Base-by-base conservation (phyloP, 2,888 invertebrate genomes). In the Bhutanitis thaidina region DNA sequence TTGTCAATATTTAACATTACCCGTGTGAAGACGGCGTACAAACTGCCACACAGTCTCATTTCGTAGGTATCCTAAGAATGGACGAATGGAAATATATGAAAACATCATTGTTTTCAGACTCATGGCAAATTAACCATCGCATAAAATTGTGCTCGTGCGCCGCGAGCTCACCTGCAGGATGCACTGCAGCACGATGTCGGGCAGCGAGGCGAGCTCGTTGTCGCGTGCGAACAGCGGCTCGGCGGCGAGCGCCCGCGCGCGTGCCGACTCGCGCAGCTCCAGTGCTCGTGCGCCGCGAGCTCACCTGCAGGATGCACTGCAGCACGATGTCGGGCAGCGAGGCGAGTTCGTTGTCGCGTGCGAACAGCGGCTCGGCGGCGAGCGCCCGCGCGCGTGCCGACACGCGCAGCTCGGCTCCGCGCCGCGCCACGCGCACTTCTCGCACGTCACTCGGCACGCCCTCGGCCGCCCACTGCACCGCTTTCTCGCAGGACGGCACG, bases 171-270 rank as follows among this genome's bases (percentile, higher is more conserved):
- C 80, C 89, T 92, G 92, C 38, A 94, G 69, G 53, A 98, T 92
- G 45, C 96, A 91, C 78, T 97, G 95, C 52, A 98, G 84, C 61
- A 98, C 92, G 81, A 97, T 93, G 58, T 96, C 95, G 0, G 96
- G 92, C 55, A 98, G 80, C 48, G 97, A 79, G 2, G 70, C 67
- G 43, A 64, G 94, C 50, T 95, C 76, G 56, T 93, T 64, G 83
- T 96, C 97, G 61, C 94, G 92, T 66, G 94, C 93, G 90, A 98
- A 98, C 68, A 98, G 84, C 39, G 95, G 85, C 90, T 98, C 98
- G 64, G 93, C 95, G 1, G 94, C 93, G 16, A 93, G 92, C 83
- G 98, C 98, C 34, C 98, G 91, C 1, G 95, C 82, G 56, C 86
- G 86, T 93, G 77, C 80, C 32, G 91, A 89, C 45, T 96, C 81